phyloP scores from a whole-genome alignment of 2,797 vertebrate species.

The Poeciliopsis paucimaculata region DNA sequence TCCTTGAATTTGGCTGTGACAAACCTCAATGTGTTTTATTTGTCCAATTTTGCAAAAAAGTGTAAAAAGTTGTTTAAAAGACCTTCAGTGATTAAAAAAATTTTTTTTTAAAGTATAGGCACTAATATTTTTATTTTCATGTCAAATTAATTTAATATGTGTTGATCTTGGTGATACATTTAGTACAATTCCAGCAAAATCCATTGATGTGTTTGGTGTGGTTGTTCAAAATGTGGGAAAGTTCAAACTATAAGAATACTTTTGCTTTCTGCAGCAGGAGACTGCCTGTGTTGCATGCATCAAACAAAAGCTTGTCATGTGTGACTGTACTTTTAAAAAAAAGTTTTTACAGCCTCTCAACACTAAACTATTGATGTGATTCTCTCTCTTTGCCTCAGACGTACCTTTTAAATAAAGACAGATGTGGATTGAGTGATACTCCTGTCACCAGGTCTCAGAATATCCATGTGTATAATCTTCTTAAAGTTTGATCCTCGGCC shows the following conservation, averaged over 20 bases:
- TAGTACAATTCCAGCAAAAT: background rate
- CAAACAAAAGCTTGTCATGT: background rate
- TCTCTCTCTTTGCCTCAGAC: slow-evolving; percentile 47
- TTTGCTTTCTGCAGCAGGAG: background rate
- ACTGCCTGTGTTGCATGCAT: background rate
- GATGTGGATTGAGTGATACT: slow-evolving; percentile 57
- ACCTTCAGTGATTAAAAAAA: background rate
- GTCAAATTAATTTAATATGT: background rate
- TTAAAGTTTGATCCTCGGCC: slow-evolving; percentile 97
- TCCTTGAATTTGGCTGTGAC: background rate
- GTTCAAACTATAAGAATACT: background rate
- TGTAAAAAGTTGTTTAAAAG: background rate
- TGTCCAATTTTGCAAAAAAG: background rate
- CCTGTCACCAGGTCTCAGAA: slow-evolving; percentile 32
- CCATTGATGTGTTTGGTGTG: background rate
- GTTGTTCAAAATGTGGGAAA: background rate
- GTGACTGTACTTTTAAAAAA: background rate
- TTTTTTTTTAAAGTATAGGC: background rate
- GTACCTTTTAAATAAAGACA: slow-evolving; percentile 47
- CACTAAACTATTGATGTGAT: background rate
- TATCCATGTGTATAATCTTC: slow-evolving; percentile 97
- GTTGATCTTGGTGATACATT: background rate
- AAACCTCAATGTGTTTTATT: background rate
- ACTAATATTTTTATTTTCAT: background rate
- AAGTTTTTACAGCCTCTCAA: background rate